Conservation (phyloP, 1,140 invertebrate genomes). For the Drosophila trapezifrons region DNA sequence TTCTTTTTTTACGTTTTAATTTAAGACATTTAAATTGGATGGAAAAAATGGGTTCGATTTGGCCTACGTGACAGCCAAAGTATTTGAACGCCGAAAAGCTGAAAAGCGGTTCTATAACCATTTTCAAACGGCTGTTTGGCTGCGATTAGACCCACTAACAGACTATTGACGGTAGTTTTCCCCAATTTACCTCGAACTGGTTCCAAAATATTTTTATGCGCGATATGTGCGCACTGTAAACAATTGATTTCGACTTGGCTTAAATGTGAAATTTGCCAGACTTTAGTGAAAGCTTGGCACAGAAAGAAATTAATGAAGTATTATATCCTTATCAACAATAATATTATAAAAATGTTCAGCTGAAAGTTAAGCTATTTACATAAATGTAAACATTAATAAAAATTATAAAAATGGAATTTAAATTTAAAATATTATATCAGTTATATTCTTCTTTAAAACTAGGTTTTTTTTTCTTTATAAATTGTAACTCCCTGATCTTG, state of each 20-base stretch:
- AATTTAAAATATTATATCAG: too few relatives aligned
- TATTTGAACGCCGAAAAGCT: constrained; percentile 14
- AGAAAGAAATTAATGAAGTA: neutral
- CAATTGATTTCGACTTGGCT: constrained; percentile 7
- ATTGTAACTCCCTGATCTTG: neutral
- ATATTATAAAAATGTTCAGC: neutral
- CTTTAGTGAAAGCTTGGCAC: constrained; percentile 19
- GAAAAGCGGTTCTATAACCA: constrained; percentile 59
- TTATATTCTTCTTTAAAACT: too few relatives aligned
- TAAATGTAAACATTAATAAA: too few relatives aligned
- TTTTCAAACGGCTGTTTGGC: constrained; percentile 11
- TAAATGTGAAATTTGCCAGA: neutral
- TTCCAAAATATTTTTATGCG: constrained; percentile 13
- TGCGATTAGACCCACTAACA: constrained; percentile 42
- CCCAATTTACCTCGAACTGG: constrained; percentile 45
- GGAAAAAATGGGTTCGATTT: constrained; percentile 19
- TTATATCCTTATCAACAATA: too few relatives aligned
- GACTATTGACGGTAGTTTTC: constrained; percentile 44
- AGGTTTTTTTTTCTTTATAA: neutral
- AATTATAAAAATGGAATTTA: too few relatives aligned
- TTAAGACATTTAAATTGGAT: constrained; percentile 50
- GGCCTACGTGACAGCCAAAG: constrained; percentile 64
- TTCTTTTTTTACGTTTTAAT: constrained; percentile 52
- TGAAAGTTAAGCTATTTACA: neutral
- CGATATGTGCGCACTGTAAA: constrained; percentile 1